Evolutionary conservation across 2,888 invertebrate genomes (phyloP).

Genomic region (Drosophila cracens): DNA sequence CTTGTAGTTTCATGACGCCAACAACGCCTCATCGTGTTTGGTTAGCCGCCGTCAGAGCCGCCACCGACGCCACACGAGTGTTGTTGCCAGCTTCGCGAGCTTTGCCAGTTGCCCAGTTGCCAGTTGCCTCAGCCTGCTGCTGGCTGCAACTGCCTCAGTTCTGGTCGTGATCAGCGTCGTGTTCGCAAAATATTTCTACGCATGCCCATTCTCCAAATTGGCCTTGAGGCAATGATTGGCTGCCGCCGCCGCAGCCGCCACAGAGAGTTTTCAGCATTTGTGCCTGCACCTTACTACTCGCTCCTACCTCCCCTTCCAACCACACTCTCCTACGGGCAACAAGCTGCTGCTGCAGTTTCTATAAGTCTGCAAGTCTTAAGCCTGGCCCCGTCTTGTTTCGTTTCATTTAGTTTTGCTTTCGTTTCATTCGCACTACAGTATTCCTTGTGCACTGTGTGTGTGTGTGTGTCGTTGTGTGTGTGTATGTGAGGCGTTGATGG

Average conservation of each 20-base stretch:
- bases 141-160: constrained; percentile 11
- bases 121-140: constrained; percentile 11
- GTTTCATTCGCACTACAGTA: constrained; percentile 26
- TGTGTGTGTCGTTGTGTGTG: constrained; percentile 10
- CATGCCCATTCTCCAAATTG: constrained; percentile 72
- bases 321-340: neutral
- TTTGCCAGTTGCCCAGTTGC: constrained; percentile 16
- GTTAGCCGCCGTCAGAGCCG: constrained; percentile 81
- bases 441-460: constrained; percentile 11
- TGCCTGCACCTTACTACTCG: constrained; percentile 8
- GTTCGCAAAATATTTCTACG: constrained; percentile 70
- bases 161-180: constrained; percentile 65
- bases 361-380: constrained; percentile 7
- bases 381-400: constrained; percentile 35
- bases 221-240: constrained; percentile 81
- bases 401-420: constrained; percentile 34
- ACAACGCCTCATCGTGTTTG: constrained; percentile 84
- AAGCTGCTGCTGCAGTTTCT: constrained; percentile 1
- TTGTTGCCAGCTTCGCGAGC: constrained; percentile 22
- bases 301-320: neutral
- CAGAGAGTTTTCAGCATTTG: constrained; percentile 10
- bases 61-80: constrained; percentile 73
- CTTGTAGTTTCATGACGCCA: constrained; percentile 83
- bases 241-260: constrained; percentile 47
- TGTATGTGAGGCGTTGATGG: constrained; percentile 75